Evolutionary conservation across 2,797 vertebrate genomes (phyloP).

Genomic region (Macropus fuliginosus): DNA sequence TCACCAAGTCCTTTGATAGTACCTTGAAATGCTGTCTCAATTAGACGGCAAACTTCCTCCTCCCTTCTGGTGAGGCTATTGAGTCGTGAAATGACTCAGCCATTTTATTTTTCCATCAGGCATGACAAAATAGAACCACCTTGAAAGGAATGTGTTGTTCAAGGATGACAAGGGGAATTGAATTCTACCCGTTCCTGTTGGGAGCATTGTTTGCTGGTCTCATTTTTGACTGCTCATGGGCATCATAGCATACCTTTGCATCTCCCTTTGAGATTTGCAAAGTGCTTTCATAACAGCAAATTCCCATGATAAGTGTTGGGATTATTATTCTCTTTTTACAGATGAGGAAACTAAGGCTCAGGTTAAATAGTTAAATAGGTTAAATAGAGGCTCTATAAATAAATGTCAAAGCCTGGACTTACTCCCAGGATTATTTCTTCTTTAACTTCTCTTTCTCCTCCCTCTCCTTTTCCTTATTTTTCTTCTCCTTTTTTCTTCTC

Average conservation of each 20-base stretch:
- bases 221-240: background rate
- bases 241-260: background rate
- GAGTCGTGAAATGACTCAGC: background rate
- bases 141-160: background rate
- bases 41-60: background rate
- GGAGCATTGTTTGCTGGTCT: background rate
- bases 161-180: background rate
- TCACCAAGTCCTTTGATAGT: background rate
- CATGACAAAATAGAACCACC: background rate
- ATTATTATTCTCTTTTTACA: background rate
- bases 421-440: background rate
- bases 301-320: background rate
- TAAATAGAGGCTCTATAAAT: background rate
- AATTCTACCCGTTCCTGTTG: background rate
- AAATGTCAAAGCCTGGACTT: background rate
- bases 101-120: background rate
- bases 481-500: background rate
- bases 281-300: background rate
- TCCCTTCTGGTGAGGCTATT: background rate
- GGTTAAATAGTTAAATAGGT: constrained; percentile 21
- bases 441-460: background rate
- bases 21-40: background rate
- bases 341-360: constrained; percentile 34
- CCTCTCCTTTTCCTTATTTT: too few relatives aligned
- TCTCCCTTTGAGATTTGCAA: background rate